Percentiles rank a stretch among this genome's conserved stretches.
Conservation (phyloP, 2,113 vertebrate species). For the Protobothrops mucrosquamatus region DNA sequence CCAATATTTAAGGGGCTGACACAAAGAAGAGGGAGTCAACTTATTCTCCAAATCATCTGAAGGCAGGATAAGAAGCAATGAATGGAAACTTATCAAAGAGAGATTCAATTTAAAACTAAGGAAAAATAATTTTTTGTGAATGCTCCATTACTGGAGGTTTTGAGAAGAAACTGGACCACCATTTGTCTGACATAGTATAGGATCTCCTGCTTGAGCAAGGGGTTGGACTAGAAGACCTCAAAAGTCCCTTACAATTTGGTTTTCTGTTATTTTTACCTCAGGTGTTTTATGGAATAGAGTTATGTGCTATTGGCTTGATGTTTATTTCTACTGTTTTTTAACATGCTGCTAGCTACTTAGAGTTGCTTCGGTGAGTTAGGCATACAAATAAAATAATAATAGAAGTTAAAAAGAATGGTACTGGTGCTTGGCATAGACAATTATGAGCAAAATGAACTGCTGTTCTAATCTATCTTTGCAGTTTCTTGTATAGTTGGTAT, state of each 20-base stretch:
- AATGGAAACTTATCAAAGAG: not conserved
- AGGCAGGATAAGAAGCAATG: not conserved
- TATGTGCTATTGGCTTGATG: not conserved
- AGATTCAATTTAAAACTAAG: not conserved
- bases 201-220: not conserved
- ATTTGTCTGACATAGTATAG: not conserved
- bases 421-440: not conserved
- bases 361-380: not conserved
- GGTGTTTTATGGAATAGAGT: no score
- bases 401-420: not conserved
- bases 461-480: not conserved
- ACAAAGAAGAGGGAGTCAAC: not conserved
- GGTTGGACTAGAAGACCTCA: not conserved
- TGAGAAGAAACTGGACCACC: not conserved
- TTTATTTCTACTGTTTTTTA: not conserved
- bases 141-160: not conserved
- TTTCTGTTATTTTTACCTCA: no score
- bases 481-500: not conserved
- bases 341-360: not conserved
- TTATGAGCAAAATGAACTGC: not conserved
- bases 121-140: not conserved
- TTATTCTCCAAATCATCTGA: not conserved
- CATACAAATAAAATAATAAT: not conserved
- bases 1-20: not conserved
- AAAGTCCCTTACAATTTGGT: not conserved